Conservation (phyloP, 1,140 invertebrate species). For the Sycophaga agraensis region DNA sequence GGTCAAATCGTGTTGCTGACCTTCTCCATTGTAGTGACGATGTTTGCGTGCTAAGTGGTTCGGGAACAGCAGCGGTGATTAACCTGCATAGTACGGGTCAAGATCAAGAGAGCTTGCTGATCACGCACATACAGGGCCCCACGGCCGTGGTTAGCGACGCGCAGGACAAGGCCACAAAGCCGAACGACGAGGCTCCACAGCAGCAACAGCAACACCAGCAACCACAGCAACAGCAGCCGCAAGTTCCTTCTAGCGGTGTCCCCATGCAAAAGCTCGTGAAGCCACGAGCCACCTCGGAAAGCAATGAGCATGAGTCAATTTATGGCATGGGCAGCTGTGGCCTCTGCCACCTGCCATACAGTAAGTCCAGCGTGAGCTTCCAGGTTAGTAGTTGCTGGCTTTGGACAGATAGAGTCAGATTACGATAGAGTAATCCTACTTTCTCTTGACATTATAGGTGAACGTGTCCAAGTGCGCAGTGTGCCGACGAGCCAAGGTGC, state of each 20-base stretch:
- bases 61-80: conserved; percentile 89
- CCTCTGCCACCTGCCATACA: conserved; percentile 82
- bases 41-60: conserved; percentile 89
- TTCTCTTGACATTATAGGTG: conserved; percentile 62
- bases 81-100: conserved; percentile 59
- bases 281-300: conserved; percentile 46
- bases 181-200: conserved; percentile 27
- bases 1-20: no score
- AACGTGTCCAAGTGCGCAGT: conserved; percentile 60
- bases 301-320: conserved; percentile 45
- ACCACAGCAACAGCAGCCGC: no score
- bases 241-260: not conserved
- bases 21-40: conserved; percentile 75
- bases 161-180: conserved; percentile 34
- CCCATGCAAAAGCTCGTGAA: not conserved
- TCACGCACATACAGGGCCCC: conserved; percentile 39
- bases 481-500: conserved; percentile 77
- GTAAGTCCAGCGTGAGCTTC: conserved; percentile 45
- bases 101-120: conserved; percentile 40
- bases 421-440: not conserved
- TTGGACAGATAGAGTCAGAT: no score
- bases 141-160: conserved; percentile 29
- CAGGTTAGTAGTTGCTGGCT: conserved; percentile 8
- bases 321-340: conserved; percentile 41
- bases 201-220: no score